These are phyloP conservation scores for Dryobates pubescens DNA, from an alignment of 2,797 vertebrate species.

Conservation along the genomic window DNA sequence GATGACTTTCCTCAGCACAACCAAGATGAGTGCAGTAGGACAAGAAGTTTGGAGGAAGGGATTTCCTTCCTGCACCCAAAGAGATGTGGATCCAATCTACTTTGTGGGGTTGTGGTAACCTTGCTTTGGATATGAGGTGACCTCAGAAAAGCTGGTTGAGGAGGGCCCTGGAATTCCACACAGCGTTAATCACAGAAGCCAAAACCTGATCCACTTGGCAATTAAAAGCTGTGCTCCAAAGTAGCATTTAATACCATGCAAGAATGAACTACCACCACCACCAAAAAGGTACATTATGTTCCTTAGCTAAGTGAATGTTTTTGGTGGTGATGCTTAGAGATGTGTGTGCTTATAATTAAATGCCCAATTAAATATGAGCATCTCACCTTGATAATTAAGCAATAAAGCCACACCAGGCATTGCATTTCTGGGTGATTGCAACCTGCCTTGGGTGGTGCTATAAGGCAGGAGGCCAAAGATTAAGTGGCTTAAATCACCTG, in stretches of 20 bases:
- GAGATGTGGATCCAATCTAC: background rate
- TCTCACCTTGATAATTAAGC: conserved; percentile 78
- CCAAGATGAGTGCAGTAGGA: too few relatives aligned
- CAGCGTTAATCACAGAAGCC: background rate
- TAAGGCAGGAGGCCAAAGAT: conserved; percentile 65
- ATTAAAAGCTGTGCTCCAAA: background rate
- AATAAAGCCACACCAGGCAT: conserved; percentile 72
- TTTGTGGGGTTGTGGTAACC: accelerated
- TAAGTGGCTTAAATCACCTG: conserved; percentile 71
- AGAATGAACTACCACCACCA: background rate
- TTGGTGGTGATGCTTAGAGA: conserved; percentile 46
- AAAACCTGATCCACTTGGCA: background rate
- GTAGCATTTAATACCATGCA: background rate
- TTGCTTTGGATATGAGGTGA: background rate
- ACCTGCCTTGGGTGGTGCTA: conserved; percentile 22
- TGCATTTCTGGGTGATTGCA: conserved; percentile 64
- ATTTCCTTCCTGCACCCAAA: background rate
- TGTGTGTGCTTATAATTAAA: conserved; percentile 66
- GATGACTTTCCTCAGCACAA: background rate
- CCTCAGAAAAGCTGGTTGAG: background rate
- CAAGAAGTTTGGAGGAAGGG: background rate
- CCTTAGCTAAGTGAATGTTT: conserved; percentile 45
- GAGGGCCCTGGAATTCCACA: background rate
- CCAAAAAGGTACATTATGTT: conserved; percentile 2
- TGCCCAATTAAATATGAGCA: conserved; percentile 70